Base-by-base conservation (phyloP, 2,797 vertebrate genomes). In the Toxotes lorentzi region DNA sequence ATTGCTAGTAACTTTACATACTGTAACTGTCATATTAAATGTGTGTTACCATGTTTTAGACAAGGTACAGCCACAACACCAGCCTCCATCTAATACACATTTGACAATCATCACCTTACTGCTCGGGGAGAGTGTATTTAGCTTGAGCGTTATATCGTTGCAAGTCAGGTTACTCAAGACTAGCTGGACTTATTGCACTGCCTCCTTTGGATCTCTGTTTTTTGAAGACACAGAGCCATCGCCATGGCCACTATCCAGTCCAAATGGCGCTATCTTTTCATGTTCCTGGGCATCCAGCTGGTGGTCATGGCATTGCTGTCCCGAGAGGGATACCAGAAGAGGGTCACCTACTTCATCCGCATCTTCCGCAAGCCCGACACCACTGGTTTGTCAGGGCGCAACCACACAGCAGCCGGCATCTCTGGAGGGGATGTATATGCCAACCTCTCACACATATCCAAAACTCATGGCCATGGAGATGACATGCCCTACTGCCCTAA, bases 231-330 rank as follows among this genome's bases (percentile, higher is more conserved):
- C 12, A 11, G 16, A 45, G 43, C 54, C 1, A 1, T 76, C 90
- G 24, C 81, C 89, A 94, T 95, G 94, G 12, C 88, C 54, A 83
- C 69, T 2, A 80, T 96, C 40, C 94, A 94, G 76, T 93, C 96
- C 75, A 96, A 95, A 87, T 95, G 92, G 92, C 95, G 95, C 50
- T 94, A 94, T 86, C 73, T 96, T 78, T 88, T 96, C 75, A 92
- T 96, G 91, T 93, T 97, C 82, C 86, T 96, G 81, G 95, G 95
- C 27, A 93, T 95, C 68, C 95, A 97, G 91, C 86, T 97, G 79
- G 94, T 96, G 12, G 93, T 96, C 60, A 94, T 96, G 94, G 95
- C 94, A 0, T 81, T 97, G 69, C 92, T 97, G 63, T 96, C 95
- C 76, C 89, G 92, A 10, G 96, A 96, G 57, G 93, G 94, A 7